Evolutionary conservation across 2,113 vertebrate species (phyloP), one percentile per base, ranked within the genome.

Genomic region (Leucoraja erinaceus): DNA sequence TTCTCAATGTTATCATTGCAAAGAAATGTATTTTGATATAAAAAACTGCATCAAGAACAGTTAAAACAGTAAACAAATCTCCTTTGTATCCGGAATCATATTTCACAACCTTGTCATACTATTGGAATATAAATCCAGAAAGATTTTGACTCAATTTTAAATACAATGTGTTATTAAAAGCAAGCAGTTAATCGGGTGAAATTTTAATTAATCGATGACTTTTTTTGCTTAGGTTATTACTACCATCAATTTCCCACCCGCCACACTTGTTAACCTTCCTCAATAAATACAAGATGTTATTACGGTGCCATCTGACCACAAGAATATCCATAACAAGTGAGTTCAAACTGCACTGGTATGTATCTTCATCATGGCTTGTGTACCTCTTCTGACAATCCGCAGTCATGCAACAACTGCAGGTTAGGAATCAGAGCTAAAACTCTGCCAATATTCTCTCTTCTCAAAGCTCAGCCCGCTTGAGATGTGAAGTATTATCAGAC

Each of bases 71-170:
- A n/a, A 16, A 31, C 31, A 59, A 61, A 63, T 14, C 61, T 63
- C 3, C 10, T 63, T 63, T 61, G 11, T 61, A 59, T 84, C 12
- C n/a, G 14, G 11, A 10, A 14, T 11, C 9, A 25, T 59, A 59
- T 16, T 63, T 88, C 31, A 25, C 28, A 88, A 31, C 56, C 28
- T 5, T 0, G 56, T 61, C 7, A 7, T 56, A 61, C 31, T 88
- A 88, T 63, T 63, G 5, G n/a, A 88, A n/a, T 16, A 63, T 3
- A 88, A 63, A 88, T 66, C 83, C 28, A 66, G 59, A 88, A 86
- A 86, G 83, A 61, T 31, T 61, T n/a, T 63, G 28, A 28, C 28
- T 86, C 83, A 86, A 86, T 86, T 86, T 86, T 86, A 61, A 61
- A 83, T 59, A 33, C 54, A 83, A 83, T 11, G 25, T 9, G 28